Evolutionary conservation across 2,113 vertebrate species (phyloP).

Genomic region (Epinephelus moara): DNA sequence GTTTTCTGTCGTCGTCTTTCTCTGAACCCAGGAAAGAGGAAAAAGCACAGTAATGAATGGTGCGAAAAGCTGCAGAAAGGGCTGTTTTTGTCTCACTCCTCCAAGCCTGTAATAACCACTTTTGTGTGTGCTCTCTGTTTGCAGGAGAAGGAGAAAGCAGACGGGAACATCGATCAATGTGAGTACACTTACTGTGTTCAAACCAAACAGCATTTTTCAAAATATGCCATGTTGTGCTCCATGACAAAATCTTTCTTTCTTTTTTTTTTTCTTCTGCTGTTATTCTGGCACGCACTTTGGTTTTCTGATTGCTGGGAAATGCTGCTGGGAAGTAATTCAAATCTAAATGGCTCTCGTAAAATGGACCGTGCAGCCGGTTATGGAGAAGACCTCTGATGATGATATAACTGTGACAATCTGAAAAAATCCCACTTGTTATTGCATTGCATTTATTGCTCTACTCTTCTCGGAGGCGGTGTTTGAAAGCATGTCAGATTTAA

Average conservation of each 20-base stretch:
- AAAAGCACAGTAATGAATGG: constrained; percentile 45
- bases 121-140: constrained; percentile 76
- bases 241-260: constrained; percentile 40
- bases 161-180: constrained; percentile 79
- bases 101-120: constrained; percentile 72
- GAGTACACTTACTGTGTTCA: constrained; percentile 79
- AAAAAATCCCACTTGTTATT: constrained; percentile 6
- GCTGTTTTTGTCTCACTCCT: constrained; percentile 62
- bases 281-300: constrained; percentile 36
- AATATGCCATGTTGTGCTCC: constrained; percentile 58
- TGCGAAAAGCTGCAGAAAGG: constrained; percentile 46
- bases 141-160: constrained; percentile 77
- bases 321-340: constrained; percentile 43
- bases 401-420: constrained; percentile 31
- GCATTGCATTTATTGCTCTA: constrained; percentile 14
- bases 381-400: constrained; percentile 35
- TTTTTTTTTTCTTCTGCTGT: constrained; percentile 16
- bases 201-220: constrained; percentile 75
- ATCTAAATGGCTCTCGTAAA: constrained; percentile 40
- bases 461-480: neutral
- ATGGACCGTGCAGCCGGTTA: constrained; percentile 19
- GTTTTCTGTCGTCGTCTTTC: constrained; percentile 32
- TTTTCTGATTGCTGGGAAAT: constrained; percentile 50
- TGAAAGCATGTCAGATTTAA: constrained; percentile 11
- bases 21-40: constrained; percentile 22